phyloP scores from a whole-genome alignment of 2,113 vertebrate species.

The Leuciscus idus region DNA sequence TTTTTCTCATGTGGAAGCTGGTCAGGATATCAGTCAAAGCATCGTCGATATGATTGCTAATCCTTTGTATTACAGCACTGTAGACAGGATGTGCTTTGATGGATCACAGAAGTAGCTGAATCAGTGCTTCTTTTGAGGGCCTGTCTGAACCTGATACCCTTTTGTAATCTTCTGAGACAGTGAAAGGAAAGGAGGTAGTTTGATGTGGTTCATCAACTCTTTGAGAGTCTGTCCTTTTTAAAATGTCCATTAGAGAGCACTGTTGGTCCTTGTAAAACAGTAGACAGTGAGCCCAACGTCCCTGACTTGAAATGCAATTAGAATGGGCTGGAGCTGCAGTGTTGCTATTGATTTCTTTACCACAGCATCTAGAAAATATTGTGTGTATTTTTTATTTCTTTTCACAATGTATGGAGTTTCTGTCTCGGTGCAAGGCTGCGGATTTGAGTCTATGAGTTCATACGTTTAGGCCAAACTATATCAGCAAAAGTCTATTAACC shows the following conservation, averaged over 20 bases:
- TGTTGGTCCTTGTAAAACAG: conserved; percentile 33
- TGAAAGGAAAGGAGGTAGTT: background rate
- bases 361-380: conserved; percentile 42
- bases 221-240: background rate
- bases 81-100: conserved; percentile 10
- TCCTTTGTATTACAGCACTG: background rate
- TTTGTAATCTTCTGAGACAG: background rate
- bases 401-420: conserved; percentile 34
- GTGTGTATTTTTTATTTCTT: conserved; percentile 13
- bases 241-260: conserved; percentile 27
- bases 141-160: conserved; percentile 12
- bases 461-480: background rate
- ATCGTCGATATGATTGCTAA: background rate
- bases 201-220: background rate
- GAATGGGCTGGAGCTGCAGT: conserved; percentile 32
- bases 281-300: background rate
- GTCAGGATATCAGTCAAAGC: background rate
- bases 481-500: background rate
- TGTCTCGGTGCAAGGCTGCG: background rate
- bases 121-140: conserved; percentile 1
- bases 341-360: conserved; percentile 49
- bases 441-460: background rate
- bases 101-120: conserved; percentile 19
- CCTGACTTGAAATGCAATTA: conserved; percentile 33
- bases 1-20: background rate